Conservation (phyloP, 1,140 invertebrate species). For the Sitobion miscanthi region DNA sequence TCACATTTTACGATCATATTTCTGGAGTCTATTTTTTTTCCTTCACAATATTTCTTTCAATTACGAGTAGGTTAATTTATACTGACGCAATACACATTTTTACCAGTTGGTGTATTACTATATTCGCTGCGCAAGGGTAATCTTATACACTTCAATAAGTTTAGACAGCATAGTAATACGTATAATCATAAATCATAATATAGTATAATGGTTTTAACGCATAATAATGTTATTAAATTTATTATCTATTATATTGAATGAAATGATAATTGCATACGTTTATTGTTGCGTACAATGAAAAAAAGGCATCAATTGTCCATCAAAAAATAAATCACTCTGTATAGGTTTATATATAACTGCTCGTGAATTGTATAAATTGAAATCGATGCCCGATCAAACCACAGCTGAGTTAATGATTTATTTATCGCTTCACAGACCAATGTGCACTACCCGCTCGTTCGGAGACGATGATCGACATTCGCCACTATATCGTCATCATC, state of each 20-base stretch:
- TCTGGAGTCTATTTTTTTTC: neutral
- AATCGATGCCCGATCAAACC: neutral
- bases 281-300: too few species aligned
- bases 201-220: too few species aligned
- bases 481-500: neutral
- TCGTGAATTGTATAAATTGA: neutral
- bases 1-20: neutral
- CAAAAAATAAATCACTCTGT: neutral
- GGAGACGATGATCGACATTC: neutral
- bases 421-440: neutral
- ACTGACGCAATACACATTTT: neutral
- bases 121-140: neutral
- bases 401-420: neutral
- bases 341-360: neutral
- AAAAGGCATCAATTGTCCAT: neutral
- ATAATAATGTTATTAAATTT: too few species aligned
- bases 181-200: too few species aligned
- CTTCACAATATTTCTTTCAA: slow-evolving; percentile 7
- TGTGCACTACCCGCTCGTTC: neutral
- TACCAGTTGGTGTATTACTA: neutral
- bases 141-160: neutral
- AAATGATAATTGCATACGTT: neutral
- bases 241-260: too few species aligned
- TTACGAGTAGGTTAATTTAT: neutral
- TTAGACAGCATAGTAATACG: neutral